phyloP scores from a whole-genome alignment of 2,797 vertebrate species.

The Columba guinea region DNA sequence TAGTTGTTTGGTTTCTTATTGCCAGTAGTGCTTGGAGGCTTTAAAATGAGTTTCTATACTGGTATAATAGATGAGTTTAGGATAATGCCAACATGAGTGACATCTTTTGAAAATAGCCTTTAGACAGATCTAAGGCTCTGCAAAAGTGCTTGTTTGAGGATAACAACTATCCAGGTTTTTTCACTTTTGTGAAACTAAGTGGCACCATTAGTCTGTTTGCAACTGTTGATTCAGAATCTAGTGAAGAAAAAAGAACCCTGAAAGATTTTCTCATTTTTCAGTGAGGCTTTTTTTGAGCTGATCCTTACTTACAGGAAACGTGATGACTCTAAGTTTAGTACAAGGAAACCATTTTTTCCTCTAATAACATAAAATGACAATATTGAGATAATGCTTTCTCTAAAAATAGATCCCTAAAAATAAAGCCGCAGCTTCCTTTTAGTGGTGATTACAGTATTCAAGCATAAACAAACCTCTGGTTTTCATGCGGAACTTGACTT shows the following conservation, averaged over 20 bases:
- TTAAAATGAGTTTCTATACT: background rate
- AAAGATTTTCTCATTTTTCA: background rate
- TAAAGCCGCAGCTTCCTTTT: constrained; percentile 52
- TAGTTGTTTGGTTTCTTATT: background rate
- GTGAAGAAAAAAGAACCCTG: background rate
- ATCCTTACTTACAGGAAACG: constrained; percentile 20
- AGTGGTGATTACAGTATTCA: background rate
- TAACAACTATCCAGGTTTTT: background rate
- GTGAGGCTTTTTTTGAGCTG: background rate
- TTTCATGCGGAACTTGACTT: background rate
- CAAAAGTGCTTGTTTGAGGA: background rate
- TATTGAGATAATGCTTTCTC: constrained; percentile 27
- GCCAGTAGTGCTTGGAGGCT: background rate
- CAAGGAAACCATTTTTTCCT: constrained; percentile 15
- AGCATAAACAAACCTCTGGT: constrained; percentile 31
- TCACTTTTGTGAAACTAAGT: background rate
- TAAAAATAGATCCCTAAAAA: constrained; percentile 58
- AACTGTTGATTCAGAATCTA: background rate
- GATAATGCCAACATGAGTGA: background rate
- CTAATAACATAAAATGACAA: constrained; percentile 15
- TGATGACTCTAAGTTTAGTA: constrained; percentile 17
- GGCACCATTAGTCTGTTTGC: background rate
- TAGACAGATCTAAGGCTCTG: background rate
- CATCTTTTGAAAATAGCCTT: background rate
- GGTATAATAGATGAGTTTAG: background rate